Evolutionary conservation across 2,797 vertebrate genomes (phyloP), one percentile per base, ranked within the genome.

Genomic region (Aldrovandia affinis): DNA sequence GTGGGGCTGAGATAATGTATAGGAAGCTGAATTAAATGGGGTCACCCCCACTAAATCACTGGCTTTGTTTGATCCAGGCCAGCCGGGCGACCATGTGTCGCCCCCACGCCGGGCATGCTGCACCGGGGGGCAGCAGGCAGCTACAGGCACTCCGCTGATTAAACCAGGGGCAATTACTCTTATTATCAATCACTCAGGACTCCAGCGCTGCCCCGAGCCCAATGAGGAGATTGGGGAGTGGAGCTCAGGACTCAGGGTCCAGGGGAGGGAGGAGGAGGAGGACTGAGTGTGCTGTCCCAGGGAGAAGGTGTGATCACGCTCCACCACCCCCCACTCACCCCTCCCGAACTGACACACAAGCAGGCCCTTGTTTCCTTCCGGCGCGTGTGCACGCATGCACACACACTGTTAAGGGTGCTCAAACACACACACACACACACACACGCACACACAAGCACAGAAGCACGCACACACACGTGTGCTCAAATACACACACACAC

Each of bases 401-500:
- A 54, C 57, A 54, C 78, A 73, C 63, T n/a, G n/a, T n/a, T n/a
- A n/a, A 57, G 78, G 68, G 30, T 42, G 18, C 80, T n/a, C n/a
- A n/a, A n/a, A n/a, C n/a, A n/a, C n/a, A n/a, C n/a, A n/a, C n/a
- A n/a, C n/a, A n/a, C n/a, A n/a, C n/a, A n/a, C n/a, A n/a, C n/a
- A n/a, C n/a, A n/a, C n/a, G n/a, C n/a, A n/a, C n/a, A n/a, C n/a
- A n/a, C n/a, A n/a, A n/a, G n/a, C n/a, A n/a, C 79, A 75, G 36
- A 33, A 0, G 42, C 81, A 73, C 81, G 61, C 44, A 73, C 63
- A 82, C 7, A 54, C 28, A 73, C 78, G 77, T 55, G 55, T 39
- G 25, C 83, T 78, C 78, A 57, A 78, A 73, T 25, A 88, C 87
- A 83, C 83, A 88, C n/a, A 83, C 80, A 86, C 86, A 81, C 85